Percentiles rank a stretch among this genome's conserved stretches.
Evolutionary conservation across 2,797 vertebrate genomes (phyloP).

Genomic region (Esox lucius): DNA sequence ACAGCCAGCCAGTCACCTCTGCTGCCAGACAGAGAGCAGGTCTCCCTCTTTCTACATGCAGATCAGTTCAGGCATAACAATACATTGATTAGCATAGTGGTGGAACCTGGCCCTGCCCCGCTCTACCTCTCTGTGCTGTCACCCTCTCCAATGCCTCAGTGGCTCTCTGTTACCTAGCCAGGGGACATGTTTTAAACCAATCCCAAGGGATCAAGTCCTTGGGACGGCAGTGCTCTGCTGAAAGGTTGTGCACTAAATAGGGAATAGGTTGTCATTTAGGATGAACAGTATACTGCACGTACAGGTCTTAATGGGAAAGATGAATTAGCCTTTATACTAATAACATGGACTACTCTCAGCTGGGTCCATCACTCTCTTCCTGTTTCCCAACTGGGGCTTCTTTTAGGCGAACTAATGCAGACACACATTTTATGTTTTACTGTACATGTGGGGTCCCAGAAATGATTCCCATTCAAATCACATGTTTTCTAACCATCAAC

Average conservation of each 20-base stretch:
- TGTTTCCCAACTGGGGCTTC: conserved; percentile 39
- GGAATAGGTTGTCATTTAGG: not conserved
- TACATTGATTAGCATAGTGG: conserved; percentile 20
- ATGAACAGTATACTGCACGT: not conserved
- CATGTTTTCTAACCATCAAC: no score
- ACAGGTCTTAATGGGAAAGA: conserved; percentile 35
- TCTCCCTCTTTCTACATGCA: conserved; percentile 30
- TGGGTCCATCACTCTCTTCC: conserved; percentile 38
- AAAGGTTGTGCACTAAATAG: not conserved
- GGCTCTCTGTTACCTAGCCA: not conserved
- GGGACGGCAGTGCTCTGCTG: not conserved
- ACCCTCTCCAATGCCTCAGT: not conserved
- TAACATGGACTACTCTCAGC: conserved; percentile 22
- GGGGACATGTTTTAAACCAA: not conserved
- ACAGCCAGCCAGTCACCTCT: not conserved
- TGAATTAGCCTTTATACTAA: conserved; percentile 23
- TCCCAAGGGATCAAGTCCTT: not conserved
- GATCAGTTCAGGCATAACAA: conserved; percentile 29
- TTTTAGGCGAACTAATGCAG: conserved; percentile 14
- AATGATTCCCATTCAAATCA: no score
- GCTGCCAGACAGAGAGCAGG: not conserved
- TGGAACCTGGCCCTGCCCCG: not conserved
- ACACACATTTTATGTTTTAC: not conserved
- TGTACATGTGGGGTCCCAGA: no score
- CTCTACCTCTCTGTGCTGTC: not conserved